Evolutionary conservation across 2,113 vertebrate species (phyloP).

Genomic region (Narcine bancroftii): DNA sequence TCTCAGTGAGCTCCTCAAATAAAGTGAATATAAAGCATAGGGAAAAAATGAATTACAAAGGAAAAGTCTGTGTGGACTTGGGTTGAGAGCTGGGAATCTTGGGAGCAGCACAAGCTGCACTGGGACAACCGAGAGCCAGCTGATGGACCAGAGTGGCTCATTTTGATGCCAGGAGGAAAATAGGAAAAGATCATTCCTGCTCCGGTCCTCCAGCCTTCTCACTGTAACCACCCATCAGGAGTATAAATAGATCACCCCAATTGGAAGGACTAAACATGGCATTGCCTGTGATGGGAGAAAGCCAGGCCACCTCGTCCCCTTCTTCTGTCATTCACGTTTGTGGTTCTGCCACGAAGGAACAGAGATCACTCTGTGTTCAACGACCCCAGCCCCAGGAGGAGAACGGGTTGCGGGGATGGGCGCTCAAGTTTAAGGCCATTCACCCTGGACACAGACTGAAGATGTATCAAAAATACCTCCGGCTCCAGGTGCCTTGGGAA

Average conservation of each 20-base stretch:
- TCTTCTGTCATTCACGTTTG: background rate
- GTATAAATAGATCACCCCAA: background rate
- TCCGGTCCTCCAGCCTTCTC: background rate
- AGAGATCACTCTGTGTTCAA: too few relatives aligned
- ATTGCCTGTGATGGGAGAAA: background rate
- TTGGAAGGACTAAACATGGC: background rate
- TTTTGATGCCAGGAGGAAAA: too few relatives aligned
- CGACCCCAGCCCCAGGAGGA: background rate
- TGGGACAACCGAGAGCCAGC: too few relatives aligned
- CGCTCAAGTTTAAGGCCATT: background rate
- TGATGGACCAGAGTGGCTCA: too few relatives aligned
- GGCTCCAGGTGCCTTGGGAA: constrained; percentile 92
- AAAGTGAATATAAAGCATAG: too few relatives aligned
- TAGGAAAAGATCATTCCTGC: background rate
- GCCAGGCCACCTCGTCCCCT: background rate
- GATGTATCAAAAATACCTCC: constrained; percentile 63
- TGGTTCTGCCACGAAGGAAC: background rate
- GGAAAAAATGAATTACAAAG: too few relatives aligned
- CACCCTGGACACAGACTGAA: background rate
- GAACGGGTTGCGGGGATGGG: too few relatives aligned
- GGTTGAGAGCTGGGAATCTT: too few relatives aligned
- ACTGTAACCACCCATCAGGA: background rate
- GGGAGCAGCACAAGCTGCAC: too few relatives aligned
- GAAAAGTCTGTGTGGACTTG: too few relatives aligned
- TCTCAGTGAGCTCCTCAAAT: background rate